phyloP scores from a whole-genome alignment of 2,888 invertebrate species.

The Leptura quadrifasciata region DNA sequence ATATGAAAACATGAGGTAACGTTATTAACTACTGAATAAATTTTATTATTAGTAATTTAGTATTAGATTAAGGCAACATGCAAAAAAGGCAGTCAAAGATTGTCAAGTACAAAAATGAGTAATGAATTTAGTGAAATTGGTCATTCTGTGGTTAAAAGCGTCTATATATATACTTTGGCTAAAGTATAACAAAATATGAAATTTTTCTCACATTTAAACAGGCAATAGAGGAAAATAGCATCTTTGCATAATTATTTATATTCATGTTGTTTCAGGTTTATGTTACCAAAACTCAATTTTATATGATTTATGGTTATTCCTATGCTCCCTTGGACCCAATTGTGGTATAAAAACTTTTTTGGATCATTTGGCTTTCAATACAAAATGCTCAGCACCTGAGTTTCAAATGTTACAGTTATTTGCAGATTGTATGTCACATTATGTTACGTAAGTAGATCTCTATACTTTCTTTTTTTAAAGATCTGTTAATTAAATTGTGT shows the following conservation, averaged over 20 bases:
- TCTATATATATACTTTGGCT: no score
- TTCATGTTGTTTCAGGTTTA: constrained; percentile 79
- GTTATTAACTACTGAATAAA: no score
- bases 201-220: no score
- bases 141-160: no score
- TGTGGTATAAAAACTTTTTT: constrained; percentile 93
- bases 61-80: no score
- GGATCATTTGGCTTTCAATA: constrained; percentile 87
- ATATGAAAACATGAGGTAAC: no score
- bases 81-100: no score
- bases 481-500: no score
- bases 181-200: no score
- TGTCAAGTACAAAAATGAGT: no score
- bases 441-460: constrained; percentile 85
- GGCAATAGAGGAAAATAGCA: neutral
- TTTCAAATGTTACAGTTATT: constrained; percentile 95
- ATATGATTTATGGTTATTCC: constrained; percentile 92
- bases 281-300: constrained; percentile 95
- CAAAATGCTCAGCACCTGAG: constrained; percentile 89
- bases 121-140: no score
- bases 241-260: neutral
- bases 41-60: no score
- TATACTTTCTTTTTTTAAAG: neutral
- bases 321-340: constrained; percentile 90
- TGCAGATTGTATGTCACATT: constrained; percentile 96